Evolutionary conservation across 2,888 invertebrate species (phyloP).

Genomic region (Troglohyphantes excavatus): DNA sequence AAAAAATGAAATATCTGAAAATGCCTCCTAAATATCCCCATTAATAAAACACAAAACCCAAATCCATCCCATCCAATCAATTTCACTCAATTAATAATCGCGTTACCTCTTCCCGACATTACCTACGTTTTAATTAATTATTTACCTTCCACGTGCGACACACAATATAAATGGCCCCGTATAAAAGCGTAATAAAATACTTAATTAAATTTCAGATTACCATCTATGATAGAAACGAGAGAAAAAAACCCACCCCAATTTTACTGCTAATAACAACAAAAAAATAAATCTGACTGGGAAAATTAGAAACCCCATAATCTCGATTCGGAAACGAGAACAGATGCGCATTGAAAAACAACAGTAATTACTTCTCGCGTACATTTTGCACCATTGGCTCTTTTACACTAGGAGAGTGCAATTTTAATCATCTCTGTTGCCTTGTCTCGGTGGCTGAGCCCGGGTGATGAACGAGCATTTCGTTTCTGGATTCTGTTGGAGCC

Average conservation of each 20-base stretch:
- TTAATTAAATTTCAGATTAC: conserved; percentile 60
- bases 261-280: not conserved
- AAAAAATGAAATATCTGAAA: no score
- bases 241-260: not conserved
- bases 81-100: conserved; percentile 38
- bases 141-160: conserved; percentile 2
- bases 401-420: conserved; percentile 16
- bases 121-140: conserved; percentile 39
- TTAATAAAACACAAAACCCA: not conserved
- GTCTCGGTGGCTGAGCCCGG: not conserved
- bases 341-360: conserved; percentile 18
- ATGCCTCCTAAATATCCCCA: not conserved
- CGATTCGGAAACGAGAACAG: not conserved
- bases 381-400: conserved; percentile 29
- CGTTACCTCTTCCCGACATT: not conserved
- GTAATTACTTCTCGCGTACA: conserved; percentile 56
- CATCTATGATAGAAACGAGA: not conserved
- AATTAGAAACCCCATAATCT: conserved; percentile 46
- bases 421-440: conserved; percentile 39
- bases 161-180: not conserved
- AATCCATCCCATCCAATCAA: conserved; percentile 2
- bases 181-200: conserved; percentile 37
- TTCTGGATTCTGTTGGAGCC: not conserved
- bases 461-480: conserved; percentile 38
- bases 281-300: not conserved